Percentiles rank a stretch among this genome's conserved stretches.
These are phyloP conservation scores for Mesorhabditis sp. DNA, from an alignment of 2,888 invertebrate species.

Conservation along the genomic window DNA sequence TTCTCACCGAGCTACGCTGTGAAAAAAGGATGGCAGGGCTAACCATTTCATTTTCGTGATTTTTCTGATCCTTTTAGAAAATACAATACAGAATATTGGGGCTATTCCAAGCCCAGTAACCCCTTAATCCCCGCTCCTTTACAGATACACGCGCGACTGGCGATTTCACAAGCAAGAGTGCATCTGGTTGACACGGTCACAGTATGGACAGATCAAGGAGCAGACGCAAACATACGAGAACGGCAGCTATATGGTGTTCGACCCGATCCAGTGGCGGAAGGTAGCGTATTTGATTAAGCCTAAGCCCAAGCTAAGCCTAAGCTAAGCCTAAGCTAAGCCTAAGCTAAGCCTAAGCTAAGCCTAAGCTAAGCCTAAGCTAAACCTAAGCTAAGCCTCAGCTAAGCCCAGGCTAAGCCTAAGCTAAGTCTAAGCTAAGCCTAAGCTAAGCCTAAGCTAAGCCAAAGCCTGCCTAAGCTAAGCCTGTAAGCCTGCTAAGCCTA, in stretches of 20 bases:
- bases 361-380: not conserved
- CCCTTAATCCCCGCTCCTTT: conserved; percentile 10
- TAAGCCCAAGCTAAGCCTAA: not conserved
- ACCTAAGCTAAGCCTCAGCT: no score
- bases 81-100: no score
- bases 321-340: not conserved
- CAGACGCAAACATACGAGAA: conserved; percentile 93
- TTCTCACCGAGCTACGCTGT: no score
- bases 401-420: no score
- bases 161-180: conserved; percentile 97
- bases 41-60: not conserved
- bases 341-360: not conserved
- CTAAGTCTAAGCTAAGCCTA: no score
- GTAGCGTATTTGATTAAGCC: conserved; percentile 62
- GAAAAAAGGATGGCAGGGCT: no score
- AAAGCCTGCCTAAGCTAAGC: not conserved
- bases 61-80: no score
- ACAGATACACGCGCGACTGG: conserved; percentile 95
- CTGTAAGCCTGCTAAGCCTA: no score
- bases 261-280: conserved; percentile 97
- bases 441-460: no score
- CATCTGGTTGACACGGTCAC: conserved; percentile 65
- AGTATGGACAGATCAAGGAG: conserved; percentile 64
- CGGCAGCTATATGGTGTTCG: conserved; percentile 98
- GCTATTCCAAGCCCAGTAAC: no score